These are phyloP conservation scores for Zaprionus gabonicus DNA, from an alignment of 1,140 invertebrate genomes.

Conservation along the genomic window DNA sequence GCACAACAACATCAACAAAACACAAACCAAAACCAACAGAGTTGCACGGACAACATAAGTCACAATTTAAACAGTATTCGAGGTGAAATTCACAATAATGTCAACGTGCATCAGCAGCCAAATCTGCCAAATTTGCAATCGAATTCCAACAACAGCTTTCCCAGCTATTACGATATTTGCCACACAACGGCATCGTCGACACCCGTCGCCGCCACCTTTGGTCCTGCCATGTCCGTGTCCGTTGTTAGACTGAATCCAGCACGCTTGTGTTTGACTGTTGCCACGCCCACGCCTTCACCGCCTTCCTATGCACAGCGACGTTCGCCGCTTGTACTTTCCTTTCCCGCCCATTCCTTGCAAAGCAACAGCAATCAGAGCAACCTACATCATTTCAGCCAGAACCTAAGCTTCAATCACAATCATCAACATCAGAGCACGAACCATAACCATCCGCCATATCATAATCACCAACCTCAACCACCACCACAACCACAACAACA, in stretches of 20 bases:
- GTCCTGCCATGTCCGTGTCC: slow-evolving; percentile 72
- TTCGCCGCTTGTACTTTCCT: slow-evolving; percentile 52
- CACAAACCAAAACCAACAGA: slow-evolving; percentile 31
- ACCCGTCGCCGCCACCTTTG: slow-evolving; percentile 42
- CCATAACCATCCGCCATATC: slow-evolving; percentile 19
- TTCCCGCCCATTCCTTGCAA: slow-evolving; percentile 18
- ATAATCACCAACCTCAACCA: slow-evolving; percentile 31
- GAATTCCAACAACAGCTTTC: slow-evolving; percentile 17
- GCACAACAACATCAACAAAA: slow-evolving; percentile 37
- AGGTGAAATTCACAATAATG: slow-evolving; percentile 47
- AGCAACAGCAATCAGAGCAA: slow-evolving; percentile 25
- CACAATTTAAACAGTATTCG: slow-evolving; percentile 39
- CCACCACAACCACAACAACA: slow-evolving; percentile 42
- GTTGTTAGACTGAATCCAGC: slow-evolving; percentile 72
- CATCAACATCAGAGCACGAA: slow-evolving; percentile 55
- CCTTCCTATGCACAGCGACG: slow-evolving; percentile 25
- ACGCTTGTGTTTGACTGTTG: slow-evolving; percentile 71
- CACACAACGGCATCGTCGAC: slow-evolving; percentile 32
- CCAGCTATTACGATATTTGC: slow-evolving; percentile 60
- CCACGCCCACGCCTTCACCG: slow-evolving; percentile 29
- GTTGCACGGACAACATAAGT: slow-evolving; percentile 28
- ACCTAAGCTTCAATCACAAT: slow-evolving; percentile 37
- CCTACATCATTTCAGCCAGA: slow-evolving; percentile 34
- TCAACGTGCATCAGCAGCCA: slow-evolving; percentile 27
- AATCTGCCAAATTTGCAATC: slow-evolving; percentile 4